Percentiles rank a stretch among this genome's conserved stretches.
Conservation (phyloP, 2,888 invertebrate genomes). For the Prosapia bicincta region DNA sequence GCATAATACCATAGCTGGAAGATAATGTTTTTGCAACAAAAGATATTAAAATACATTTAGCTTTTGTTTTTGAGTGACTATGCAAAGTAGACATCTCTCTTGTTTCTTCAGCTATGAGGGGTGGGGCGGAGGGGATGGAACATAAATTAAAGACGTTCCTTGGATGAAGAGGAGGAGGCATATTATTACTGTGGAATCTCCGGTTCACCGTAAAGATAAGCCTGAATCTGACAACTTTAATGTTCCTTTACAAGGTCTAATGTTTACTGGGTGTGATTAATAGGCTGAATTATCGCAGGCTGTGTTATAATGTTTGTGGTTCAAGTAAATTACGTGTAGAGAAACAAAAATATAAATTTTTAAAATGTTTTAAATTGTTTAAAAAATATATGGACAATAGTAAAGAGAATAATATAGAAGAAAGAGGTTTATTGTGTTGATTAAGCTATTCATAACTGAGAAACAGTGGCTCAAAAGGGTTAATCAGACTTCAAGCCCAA, state of each 20-base stretch:
- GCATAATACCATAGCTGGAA: neutral
- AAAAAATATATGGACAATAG: no score
- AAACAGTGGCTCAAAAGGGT: no score
- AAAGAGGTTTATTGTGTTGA: no score
- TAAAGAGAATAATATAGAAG: no score
- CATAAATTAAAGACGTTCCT: neutral
- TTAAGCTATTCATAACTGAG: no score
- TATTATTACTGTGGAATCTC: neutral
- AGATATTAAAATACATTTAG: constrained; percentile 1
- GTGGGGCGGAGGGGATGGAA: neutral
- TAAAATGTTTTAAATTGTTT: no score
- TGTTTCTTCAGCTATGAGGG: neutral
- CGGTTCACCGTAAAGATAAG: neutral
- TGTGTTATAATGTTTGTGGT: neutral
- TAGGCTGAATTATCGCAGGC: neutral
- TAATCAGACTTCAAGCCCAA: no score
- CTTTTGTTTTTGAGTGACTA: constrained; percentile 7
- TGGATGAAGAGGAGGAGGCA: neutral
- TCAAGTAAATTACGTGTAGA: no score
- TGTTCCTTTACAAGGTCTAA: neutral
- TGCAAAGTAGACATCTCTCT: neutral
- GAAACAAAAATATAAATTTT: no score
- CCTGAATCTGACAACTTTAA: neutral
- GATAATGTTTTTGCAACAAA: neutral
- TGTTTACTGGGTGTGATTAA: neutral